Evolutionary conservation across 2,888 invertebrate genomes (phyloP).

Genomic region (Lithophane semibrunnea): DNA sequence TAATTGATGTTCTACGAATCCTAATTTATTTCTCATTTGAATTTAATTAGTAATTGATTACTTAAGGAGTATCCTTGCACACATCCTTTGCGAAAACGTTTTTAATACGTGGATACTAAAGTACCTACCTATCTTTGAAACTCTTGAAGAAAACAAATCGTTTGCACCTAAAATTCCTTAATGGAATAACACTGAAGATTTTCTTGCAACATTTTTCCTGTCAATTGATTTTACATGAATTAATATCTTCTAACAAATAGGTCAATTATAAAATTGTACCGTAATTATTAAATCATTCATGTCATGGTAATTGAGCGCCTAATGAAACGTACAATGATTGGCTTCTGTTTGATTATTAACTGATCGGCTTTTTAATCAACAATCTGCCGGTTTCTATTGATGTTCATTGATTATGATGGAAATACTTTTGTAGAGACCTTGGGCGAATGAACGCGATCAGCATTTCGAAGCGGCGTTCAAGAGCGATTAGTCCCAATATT

Average conservation of each 20-base stretch:
- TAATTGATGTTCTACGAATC: slow-evolving; percentile 43
- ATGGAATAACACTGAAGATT: not conserved
- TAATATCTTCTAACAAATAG: slow-evolving; percentile 16
- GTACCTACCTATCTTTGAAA: not conserved
- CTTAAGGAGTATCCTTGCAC: slow-evolving; percentile 8
- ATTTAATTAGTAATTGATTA: slow-evolving; percentile 41
- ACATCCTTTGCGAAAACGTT: slow-evolving; percentile 19
- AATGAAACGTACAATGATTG: slow-evolving; percentile 51
- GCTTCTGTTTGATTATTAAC: slow-evolving; percentile 32
- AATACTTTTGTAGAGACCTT: not conserved
- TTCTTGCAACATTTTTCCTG: slow-evolving; percentile 18
- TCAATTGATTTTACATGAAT: slow-evolving; percentile 21
- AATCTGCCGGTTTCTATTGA: slow-evolving; percentile 33
- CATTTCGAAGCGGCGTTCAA: not conserved
- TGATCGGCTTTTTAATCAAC: slow-evolving; percentile 41
- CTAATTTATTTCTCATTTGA: slow-evolving; percentile 42
- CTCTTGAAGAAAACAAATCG: not conserved
- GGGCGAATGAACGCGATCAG: not conserved
- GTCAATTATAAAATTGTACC: slow-evolving; percentile 17
- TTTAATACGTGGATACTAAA: not conserved
- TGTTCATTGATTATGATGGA: not conserved
- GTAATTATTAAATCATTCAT: slow-evolving; percentile 42
- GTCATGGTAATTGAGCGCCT: slow-evolving; percentile 43
- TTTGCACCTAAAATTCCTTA: not conserved
- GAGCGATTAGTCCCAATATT: not conserved